Conservation (phyloP, 2,888 invertebrate species). For the Rhopalosiphum nymphaeae region DNA sequence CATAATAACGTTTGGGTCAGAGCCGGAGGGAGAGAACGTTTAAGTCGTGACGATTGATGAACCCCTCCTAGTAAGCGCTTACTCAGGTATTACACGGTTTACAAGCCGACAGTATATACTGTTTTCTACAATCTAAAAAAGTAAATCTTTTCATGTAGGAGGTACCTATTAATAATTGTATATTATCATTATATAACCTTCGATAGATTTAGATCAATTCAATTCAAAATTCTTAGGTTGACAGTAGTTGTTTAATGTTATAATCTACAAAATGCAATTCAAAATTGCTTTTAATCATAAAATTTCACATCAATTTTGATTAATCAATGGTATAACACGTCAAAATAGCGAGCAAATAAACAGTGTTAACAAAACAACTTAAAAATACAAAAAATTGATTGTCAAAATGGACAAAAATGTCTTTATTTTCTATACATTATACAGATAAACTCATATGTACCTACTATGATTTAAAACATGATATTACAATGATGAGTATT, state of each 20-base stretch:
- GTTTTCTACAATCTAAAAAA: neutral
- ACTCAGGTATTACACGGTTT: neutral
- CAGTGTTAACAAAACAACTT: neutral
- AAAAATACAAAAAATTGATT: neutral
- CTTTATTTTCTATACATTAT: neutral
- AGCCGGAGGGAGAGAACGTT: conserved; percentile 36
- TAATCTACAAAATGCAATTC: neutral
- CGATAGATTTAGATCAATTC: neutral
- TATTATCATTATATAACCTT: neutral
- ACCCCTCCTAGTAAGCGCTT: neutral
- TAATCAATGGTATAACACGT: neutral
- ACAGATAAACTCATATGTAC: neutral
- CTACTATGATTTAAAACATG: neutral
- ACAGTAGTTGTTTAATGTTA: neutral
- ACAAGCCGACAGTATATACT: neutral
- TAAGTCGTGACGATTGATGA: conserved; percentile 5
- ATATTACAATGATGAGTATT: neutral
- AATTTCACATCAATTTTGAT: neutral
- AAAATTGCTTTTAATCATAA: neutral
- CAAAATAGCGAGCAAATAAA: neutral
- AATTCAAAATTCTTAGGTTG: neutral
- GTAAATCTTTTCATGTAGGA: neutral
- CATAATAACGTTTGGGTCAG: conserved; percentile 14
- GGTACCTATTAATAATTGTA: neutral
- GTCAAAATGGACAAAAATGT: neutral